Evolutionary conservation across 2,888 invertebrate species (phyloP), one percentile per base, ranked within the genome.

Genomic region (Drosophila prostipennis): DNA sequence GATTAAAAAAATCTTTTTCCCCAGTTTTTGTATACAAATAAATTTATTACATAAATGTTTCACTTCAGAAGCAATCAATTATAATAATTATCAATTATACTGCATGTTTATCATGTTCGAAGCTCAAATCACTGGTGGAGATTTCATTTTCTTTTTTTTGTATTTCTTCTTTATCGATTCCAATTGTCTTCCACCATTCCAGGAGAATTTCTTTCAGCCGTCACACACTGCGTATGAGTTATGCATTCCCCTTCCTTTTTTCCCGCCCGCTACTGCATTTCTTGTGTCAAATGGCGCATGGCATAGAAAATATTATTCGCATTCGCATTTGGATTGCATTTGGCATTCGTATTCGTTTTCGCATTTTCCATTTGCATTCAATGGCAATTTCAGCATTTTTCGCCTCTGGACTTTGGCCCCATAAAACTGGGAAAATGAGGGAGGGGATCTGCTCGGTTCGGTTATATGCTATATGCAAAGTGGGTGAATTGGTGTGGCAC

Each of bases 191-290:
- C 52, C 34, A 23, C 8, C 19, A 23, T 32, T 63, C 16, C 10
- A 11, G 32, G 6, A 16, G 48, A 42, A 60, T 51, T 64, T 49
- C 60, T 52, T 37, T 23, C n/a, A 29, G 36, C 60, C 80, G 85
- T 85, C 85, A 78, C 82, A 83, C 82, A 61, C 71, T 83, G 82
- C 82, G 82, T 83, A 83, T 83, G 82, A 85, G 85, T 70, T 83
- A 83, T 83, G 78, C 77, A 32, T 11, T 16, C 42, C 14, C 34
- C 23, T 11, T 8, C 39, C n/a, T 5, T 39, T 48, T 34, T 43
- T 46, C 2, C 23, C 26, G 11, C 54, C 58, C 14, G 10, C 42
- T 19, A 29, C 32, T 43, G 72, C 78, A 81, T 83, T 77, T 69
- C 77, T 52, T 64, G 72, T 75, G 64, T 77, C 83, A 83, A 83